A percentile compares a stretch with the other conserved stretches of the same genome.
Evolutionary conservation across 2,888 invertebrate genomes (phyloP).

Genomic region (Pseudolycoriella hygida): DNA sequence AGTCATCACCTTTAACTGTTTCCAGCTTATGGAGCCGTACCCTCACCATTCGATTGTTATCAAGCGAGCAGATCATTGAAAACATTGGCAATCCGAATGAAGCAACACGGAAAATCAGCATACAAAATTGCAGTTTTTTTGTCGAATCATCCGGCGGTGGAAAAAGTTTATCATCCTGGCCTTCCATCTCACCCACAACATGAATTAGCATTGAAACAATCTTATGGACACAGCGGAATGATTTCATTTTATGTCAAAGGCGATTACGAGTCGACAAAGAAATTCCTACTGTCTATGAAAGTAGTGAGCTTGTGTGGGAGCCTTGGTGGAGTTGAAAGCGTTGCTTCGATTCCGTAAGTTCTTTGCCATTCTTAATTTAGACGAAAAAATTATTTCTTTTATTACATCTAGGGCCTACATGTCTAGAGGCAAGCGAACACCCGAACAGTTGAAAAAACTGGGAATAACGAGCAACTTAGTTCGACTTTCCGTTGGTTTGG

Average conservation of each 20-base stretch:
- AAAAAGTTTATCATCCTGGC: conserved; percentile 57
- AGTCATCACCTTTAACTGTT: background rate
- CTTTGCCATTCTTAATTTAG: background rate
- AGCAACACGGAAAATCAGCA: conserved; percentile 59
- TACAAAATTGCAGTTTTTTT: conserved; percentile 58
- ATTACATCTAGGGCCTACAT: conserved; percentile 37
- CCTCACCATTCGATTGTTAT: conserved; percentile 85
- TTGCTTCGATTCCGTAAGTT: conserved; percentile 75
- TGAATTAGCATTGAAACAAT: conserved; percentile 53
- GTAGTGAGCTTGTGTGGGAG: conserved; percentile 72
- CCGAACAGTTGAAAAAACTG: conserved; percentile 40
- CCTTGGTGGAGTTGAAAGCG: conserved; percentile 76
- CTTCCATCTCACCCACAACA: conserved; percentile 66
- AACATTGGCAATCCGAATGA: conserved; percentile 75
- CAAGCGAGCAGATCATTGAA: conserved; percentile 75
- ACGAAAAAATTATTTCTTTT: background rate
- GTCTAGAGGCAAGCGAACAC: too few relatives aligned
- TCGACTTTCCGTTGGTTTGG: conserved; percentile 68
- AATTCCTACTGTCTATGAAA: conserved; percentile 51
- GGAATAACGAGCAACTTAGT: conserved; percentile 66
- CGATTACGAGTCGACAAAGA: conserved; percentile 43
- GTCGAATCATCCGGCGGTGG: conserved; percentile 53
- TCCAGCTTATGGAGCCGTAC: conserved; percentile 69
- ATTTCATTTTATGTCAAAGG: conserved; percentile 67
- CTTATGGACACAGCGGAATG: conserved; percentile 71